A percentile compares a stretch with the other conserved stretches of the same genome.
Conservation (phyloP, 2,797 vertebrate genomes). For the Enteromius treurensis region DNA sequence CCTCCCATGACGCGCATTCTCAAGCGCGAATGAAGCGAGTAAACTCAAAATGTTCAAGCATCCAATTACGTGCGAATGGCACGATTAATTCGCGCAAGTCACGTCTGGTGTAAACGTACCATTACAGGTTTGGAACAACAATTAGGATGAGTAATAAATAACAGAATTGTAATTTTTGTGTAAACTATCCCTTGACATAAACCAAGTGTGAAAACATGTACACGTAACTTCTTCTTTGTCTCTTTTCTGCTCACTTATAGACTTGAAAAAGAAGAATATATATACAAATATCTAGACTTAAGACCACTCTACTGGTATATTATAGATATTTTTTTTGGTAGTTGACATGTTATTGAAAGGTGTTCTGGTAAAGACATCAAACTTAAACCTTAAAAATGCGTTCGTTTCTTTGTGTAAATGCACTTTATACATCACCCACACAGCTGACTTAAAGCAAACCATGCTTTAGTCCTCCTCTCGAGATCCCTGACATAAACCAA, state of each 20-base stretch:
- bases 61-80: too few species aligned
- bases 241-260: conserved; percentile 51
- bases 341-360: background rate
- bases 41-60: too few species aligned
- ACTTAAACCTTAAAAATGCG: background rate
- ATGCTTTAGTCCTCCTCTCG: background rate
- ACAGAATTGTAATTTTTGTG: background rate
- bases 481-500: background rate
- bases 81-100: too few species aligned
- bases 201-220: background rate
- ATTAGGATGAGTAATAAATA: background rate
- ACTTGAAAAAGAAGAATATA: conserved; percentile 50
- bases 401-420: background rate
- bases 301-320: background rate
- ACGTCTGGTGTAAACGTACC: too few species aligned
- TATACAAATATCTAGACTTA: background rate
- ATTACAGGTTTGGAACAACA: background rate
- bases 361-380: background rate
- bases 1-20: too few species aligned
- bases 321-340: background rate
- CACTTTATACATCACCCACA: background rate
- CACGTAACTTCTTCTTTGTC: background rate
- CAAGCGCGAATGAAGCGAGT: too few species aligned
- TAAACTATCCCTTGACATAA: background rate
- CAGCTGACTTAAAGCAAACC: background rate